Percentiles rank a stretch among this genome's conserved stretches.
These are phyloP conservation scores for Drepanosiphum platanoidis DNA, from an alignment of 2,888 invertebrate species.

Conservation along the genomic window DNA sequence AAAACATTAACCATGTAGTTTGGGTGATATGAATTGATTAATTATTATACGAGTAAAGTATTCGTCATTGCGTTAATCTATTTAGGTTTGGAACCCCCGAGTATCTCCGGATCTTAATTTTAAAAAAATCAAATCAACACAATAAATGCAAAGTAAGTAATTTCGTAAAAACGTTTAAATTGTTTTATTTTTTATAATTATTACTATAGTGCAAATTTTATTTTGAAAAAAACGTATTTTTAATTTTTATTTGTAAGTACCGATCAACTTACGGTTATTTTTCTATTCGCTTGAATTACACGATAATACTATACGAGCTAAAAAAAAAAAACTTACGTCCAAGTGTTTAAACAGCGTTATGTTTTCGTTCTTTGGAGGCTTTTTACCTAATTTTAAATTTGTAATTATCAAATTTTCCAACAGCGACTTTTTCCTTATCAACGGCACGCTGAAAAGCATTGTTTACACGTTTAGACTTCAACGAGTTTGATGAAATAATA, in stretches of 20 bases:
- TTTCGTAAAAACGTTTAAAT: too few species aligned
- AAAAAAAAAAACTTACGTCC: constrained; percentile 24
- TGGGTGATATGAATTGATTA: too few species aligned
- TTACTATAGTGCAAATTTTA: too few species aligned
- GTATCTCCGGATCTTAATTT: too few species aligned
- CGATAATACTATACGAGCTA: neutral
- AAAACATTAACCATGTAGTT: too few species aligned
- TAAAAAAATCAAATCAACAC: too few species aligned
- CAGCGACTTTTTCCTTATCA: neutral
- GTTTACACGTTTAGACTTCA: neutral
- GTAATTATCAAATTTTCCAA: neutral
- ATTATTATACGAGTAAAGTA: too few species aligned
- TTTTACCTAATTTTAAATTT: neutral
- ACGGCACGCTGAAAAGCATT: constrained; percentile 26
- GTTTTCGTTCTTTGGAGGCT: constrained; percentile 28
- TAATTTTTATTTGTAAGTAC: neutral
- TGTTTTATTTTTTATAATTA: too few species aligned
- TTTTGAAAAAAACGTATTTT: too few species aligned
- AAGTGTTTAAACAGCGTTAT: constrained; percentile 48
- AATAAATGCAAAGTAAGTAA: too few species aligned
- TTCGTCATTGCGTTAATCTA: too few species aligned
- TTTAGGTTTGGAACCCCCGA: too few species aligned
- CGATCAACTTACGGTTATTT: neutral
- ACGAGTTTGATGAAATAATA: neutral
- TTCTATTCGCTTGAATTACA: neutral